Evolutionary conservation across 1,140 invertebrate genomes (phyloP).

Genomic region (Batillaria attramentaria): DNA sequence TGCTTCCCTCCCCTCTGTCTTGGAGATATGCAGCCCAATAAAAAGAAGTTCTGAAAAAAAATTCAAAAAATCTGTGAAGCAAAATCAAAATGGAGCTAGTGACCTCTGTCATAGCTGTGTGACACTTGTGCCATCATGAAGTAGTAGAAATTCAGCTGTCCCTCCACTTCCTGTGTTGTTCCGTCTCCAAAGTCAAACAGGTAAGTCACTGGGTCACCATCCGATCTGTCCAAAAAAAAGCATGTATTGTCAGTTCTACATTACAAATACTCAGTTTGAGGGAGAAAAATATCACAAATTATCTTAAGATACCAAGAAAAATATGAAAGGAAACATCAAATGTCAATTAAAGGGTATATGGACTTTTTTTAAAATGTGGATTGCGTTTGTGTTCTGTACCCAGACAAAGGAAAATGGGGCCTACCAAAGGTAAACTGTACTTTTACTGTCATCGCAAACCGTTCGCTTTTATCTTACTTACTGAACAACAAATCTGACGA

Average conservation of each 20-base stretch:
- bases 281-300: not conserved
- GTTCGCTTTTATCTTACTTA: too few relatives aligned
- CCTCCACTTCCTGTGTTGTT: not conserved
- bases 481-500: slow-evolving; percentile 34
- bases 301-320: not conserved
- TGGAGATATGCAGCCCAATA: too few relatives aligned
- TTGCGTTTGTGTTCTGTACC: not conserved
- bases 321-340: not conserved
- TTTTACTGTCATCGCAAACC: too few relatives aligned
- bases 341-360: not conserved
- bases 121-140: slow-evolving; percentile 12
- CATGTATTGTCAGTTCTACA: not conserved
- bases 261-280: not conserved
- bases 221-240: slow-evolving; percentile 15
- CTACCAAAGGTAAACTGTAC: not conserved
- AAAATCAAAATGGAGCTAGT: not conserved
- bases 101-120: slow-evolving; percentile 38
- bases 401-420: not conserved
- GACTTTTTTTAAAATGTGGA: slow-evolving; percentile 6
- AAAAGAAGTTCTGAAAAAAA: too few relatives aligned
- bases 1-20: too few relatives aligned
- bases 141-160: not conserved
- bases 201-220: slow-evolving; percentile 34
- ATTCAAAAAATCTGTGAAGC: not conserved
- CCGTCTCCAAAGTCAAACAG: slow-evolving; percentile 51